Percentiles rank a stretch among this genome's conserved stretches.
phyloP scores from a whole-genome alignment of 2,888 invertebrate species.

The Polyommatus icarus region DNA sequence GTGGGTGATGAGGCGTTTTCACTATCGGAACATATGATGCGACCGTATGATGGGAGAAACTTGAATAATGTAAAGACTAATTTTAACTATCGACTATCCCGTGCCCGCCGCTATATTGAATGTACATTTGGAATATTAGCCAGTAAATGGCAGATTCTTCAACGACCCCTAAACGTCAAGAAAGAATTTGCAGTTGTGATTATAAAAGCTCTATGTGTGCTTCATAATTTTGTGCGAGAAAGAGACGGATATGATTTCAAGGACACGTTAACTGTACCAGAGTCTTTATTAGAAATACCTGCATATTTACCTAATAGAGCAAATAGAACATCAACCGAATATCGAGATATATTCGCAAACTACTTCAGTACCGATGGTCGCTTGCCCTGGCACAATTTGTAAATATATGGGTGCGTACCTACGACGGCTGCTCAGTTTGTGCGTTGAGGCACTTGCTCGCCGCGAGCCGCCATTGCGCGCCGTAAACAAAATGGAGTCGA shows the following conservation, averaged over 20 bases:
- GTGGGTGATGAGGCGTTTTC: constrained; percentile 37
- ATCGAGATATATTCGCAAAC: constrained; percentile 11
- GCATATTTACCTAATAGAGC: not conserved
- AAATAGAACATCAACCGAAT: constrained; percentile 18
- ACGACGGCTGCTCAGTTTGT: constrained; percentile 30
- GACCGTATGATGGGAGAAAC: constrained; percentile 33
- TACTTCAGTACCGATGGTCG: constrained; percentile 39
- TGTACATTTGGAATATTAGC: constrained; percentile 38
- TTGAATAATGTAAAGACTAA: constrained; percentile 33
- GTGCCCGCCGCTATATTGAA: constrained; percentile 37
- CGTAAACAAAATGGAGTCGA: constrained; percentile 18
- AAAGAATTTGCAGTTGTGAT: constrained; percentile 28
- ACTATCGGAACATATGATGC: constrained; percentile 32
- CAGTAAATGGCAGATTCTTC: constrained; percentile 39
- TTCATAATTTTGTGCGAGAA: constrained; percentile 36
- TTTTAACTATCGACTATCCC: constrained; percentile 36
- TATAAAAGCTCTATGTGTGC: constrained; percentile 32
- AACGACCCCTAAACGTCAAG: constrained; percentile 33
- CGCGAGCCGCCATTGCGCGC: constrained; percentile 20
- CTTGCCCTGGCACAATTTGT: constrained; percentile 39
- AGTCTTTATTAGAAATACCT: not conserved
- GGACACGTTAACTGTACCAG: constrained; percentile 6
- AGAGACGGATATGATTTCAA: constrained; percentile 35
- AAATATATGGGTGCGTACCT: constrained; percentile 38
- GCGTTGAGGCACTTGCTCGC: constrained; percentile 10